Evolutionary conservation across 2,797 vertebrate species (phyloP).

Genomic region (Danio jaintianensis): DNA sequence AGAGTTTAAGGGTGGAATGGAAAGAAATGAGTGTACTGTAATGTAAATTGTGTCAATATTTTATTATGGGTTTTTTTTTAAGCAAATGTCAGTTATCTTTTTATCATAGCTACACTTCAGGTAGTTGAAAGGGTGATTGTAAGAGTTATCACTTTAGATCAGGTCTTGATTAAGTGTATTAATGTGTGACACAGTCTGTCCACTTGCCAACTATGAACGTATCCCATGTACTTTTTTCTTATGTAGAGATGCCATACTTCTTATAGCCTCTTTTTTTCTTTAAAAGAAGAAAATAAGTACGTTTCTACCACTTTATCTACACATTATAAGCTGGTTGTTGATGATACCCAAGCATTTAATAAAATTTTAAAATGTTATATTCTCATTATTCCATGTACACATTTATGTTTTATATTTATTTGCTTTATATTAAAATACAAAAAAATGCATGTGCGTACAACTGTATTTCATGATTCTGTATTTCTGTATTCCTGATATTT

Average conservation of each 20-base stretch:
- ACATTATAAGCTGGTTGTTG: constrained; percentile 82
- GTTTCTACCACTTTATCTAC: constrained; percentile 87
- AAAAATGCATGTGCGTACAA: neutral
- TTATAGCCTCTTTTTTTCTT: constrained; percentile 75
- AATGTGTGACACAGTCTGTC: constrained; percentile 81
- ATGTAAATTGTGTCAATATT: constrained; percentile 80
- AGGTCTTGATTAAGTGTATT: constrained; percentile 80
- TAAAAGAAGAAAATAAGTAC: constrained; percentile 77
- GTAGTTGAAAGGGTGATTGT: constrained; percentile 73
- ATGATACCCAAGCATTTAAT: constrained; percentile 86
- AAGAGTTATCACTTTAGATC: constrained; percentile 79
- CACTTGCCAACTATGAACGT: constrained; percentile 78
- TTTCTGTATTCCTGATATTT: too few relatives aligned
- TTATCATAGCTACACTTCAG: constrained; percentile 81
- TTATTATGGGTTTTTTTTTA: constrained; percentile 71
- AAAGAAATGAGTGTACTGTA: constrained; percentile 79
- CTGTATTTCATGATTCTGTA: neutral
- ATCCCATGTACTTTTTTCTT: constrained; percentile 71
- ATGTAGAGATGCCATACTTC: constrained; percentile 80
- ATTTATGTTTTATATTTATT: constrained; percentile 15
- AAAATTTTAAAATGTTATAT: constrained; percentile 80
- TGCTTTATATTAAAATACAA: constrained; percentile 8
- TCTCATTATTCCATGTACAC: constrained; percentile 61
- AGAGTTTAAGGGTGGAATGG: constrained; percentile 74
- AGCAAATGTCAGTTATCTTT: constrained; percentile 78